Base-by-base conservation (phyloP, 2,888 invertebrate species). In the Drosophila koepferae region DNA sequence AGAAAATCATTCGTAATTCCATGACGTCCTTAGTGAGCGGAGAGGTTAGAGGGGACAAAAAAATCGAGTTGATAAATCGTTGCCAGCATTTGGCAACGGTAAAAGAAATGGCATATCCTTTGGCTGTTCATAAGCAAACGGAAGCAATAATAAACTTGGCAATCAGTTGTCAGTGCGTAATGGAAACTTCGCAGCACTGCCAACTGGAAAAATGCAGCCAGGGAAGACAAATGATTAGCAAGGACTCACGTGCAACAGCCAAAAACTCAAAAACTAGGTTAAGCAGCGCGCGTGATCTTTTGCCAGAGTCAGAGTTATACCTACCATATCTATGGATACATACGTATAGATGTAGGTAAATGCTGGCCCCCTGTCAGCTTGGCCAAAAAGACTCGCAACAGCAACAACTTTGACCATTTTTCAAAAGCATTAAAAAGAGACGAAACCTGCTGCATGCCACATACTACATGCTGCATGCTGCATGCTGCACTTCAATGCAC, bases 141-240 rank as follows among this genome's bases (percentile, higher is more conserved):
- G 81, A 86, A 84, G 89, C 85, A 86, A 86, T 86, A 86, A 86
- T 86, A 86, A 89, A 81, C 85, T 86, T 80, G 70, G 89, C 87
- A 86, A 86, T 86, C 85, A 86, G 86, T 87, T 86, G 89, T 86
- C 85, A 86, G 85, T 86, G 85, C 85, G 85, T 86, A 86, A 85
- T 85, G 85, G 89, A 85, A 85, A 81, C 86, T 86, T 82, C 69
- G 72, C 60, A 72, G 72, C 67, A 71, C 66, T 76, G 76, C 72
- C 72, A 81, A 75, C 60, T 70, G 80, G 71, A 80, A 8, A 77
- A 75, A 72, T 85, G 88, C 80, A 88, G 76, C 70, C 65, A 70
- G 78, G 70, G 73, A 86, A 89, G 85, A 86, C 89, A 86, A 86
- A 86, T 86, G 85, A 89, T 89, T 89, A 89, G 86, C 70, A 62